These are phyloP conservation scores for Pogonomyrmex barbatus DNA, from an alignment of 1,140 invertebrate species.

Conservation along the genomic window DNA sequence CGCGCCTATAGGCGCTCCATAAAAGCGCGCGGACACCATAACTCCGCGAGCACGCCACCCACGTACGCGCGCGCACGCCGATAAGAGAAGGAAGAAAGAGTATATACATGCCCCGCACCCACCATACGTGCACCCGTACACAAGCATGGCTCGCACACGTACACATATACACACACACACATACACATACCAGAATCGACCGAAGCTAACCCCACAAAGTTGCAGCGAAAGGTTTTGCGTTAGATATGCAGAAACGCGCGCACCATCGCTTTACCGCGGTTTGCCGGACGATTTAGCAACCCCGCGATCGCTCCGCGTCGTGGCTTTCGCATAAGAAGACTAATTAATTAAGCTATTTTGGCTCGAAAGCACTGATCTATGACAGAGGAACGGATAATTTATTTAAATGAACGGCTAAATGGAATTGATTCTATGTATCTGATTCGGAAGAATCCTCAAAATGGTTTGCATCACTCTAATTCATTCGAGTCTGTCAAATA, in stretches of 20 bases:
- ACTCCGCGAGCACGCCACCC: conserved; percentile 72
- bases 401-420: background rate
- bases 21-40: conserved; percentile 76
- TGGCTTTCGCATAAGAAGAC: conserved; percentile 38
- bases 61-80: conserved; percentile 66
- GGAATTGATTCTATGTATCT: background rate
- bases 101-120: conserved; percentile 42
- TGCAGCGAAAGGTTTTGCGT: conserved; percentile 53
- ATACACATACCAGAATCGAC: conserved; percentile 41
- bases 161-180: background rate
- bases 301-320: conserved; percentile 36
- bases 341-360: conserved; percentile 59
- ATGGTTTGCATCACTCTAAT: background rate
- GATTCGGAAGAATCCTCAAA: background rate
- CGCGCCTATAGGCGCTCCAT: conserved; percentile 54
- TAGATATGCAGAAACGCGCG: conserved; percentile 61
- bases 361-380: conserved; percentile 2
- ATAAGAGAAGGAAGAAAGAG: conserved; percentile 59
- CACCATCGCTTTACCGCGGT: conserved; percentile 56
- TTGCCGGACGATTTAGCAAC: conserved; percentile 47
- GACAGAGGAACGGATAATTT: background rate
- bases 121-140: background rate
- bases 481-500: background rate
- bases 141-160: background rate
- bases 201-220: conserved; percentile 49